Conservation (phyloP, 2,888 invertebrate genomes). For the Lamproptera curius region DNA sequence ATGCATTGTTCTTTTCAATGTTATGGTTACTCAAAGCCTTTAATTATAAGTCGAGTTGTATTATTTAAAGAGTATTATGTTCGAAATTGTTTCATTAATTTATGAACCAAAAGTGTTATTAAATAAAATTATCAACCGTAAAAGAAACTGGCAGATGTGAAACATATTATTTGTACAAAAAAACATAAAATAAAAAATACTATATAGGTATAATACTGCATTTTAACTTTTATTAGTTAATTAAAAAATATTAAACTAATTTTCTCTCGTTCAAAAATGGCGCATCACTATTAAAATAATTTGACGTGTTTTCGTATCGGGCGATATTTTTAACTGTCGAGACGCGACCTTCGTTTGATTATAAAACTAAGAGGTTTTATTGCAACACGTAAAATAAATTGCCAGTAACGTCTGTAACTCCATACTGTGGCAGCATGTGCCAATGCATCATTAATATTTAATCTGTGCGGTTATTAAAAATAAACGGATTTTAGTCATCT, state of each 20-base stretch:
- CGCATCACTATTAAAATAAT: slow-evolving; percentile 15
- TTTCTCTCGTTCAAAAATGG: not conserved
- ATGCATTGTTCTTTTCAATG: too few species aligned
- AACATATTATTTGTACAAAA: not conserved
- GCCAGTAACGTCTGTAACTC: not conserved
- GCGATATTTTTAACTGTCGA: slow-evolving; percentile 18
- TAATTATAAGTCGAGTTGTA: too few species aligned
- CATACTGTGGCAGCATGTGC: not conserved
- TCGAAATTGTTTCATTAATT: too few species aligned
- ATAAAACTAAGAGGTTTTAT: slow-evolving; percentile 9
- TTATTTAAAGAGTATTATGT: too few species aligned
- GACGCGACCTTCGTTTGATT: slow-evolving; percentile 16
- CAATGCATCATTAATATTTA: not conserved
- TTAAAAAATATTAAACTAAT: not conserved
- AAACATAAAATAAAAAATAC: not conserved
- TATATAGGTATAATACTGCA: not conserved
- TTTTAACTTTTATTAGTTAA: not conserved
- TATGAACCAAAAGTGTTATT: not conserved
- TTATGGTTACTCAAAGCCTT: too few species aligned
- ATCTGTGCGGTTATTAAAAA: too few species aligned
- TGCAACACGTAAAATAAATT: not conserved
- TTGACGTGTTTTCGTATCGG: slow-evolving; percentile 14
- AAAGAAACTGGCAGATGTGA: too few species aligned
- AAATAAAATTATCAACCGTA: not conserved
- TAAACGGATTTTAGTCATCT: too few species aligned